Evolutionary conservation across 2,888 invertebrate species (phyloP), one percentile per base, ranked within the genome.

Genomic region (Hypselothyrea guttata): DNA sequence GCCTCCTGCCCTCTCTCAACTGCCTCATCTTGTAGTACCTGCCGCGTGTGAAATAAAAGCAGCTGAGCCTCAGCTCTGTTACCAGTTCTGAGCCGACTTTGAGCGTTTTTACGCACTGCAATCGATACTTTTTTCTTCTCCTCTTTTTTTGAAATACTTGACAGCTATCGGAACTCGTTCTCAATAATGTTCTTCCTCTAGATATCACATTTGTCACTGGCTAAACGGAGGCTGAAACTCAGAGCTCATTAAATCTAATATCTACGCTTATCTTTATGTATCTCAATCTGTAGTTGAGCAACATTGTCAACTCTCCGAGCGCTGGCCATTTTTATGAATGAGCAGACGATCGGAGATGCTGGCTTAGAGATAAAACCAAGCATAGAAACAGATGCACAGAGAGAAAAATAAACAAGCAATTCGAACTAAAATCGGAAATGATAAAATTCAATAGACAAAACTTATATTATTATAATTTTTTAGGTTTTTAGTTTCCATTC

Each of bases 181-280:
- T 41, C 45, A 9, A 47, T 22, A 51, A 51, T 63, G 40, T 45
- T 67, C 35, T 12, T 45, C 22, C 5, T 28, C 9, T 30, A 22
- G 16, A 18, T 45, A 30, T 42, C 37, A 33, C 28, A 31, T 71
- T 46, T 70, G 66, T 70, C 69, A 69, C 56, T 46, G 59, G 55
- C 56, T 71, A 70, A 70, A 70, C 69, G 71, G 71, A 65, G 71
- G 69, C 69, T 42, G 52, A 28, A 41, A 40, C 70, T 55, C 65
- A 44, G 46, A 71, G 63, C 74, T 72, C 78, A 79, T 79, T 83
- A 83, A 70, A 71, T 76, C 83, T 75, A 79, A 79, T 79, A 83
- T 79, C 76, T 70, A 54, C 4, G 57, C 70, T 64, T 76, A 78
- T 78, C 78, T 78, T 78, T 78, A 78, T 78, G 83, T 48, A 79